Conservation (phyloP, 2,888 invertebrate genomes). For the Caenorhabditis sp. region DNA sequence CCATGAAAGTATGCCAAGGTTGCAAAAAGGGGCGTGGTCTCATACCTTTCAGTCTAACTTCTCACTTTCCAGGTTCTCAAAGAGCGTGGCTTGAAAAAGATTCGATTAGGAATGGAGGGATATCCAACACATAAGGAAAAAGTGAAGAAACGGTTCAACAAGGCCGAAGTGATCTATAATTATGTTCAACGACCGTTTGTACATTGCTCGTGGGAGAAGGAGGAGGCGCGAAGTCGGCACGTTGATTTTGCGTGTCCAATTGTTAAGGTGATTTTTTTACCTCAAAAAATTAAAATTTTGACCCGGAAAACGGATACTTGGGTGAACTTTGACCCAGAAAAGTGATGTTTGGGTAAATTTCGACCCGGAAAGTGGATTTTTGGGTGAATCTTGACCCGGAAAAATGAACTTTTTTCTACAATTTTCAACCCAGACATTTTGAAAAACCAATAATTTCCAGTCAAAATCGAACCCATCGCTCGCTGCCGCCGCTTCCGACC, state of each 20-base stretch:
- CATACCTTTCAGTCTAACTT: too few species aligned
- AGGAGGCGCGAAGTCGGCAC: constrained; percentile 96
- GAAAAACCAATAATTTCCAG: constrained; percentile 7
- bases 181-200: constrained; percentile 99
- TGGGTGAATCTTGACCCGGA: neutral
- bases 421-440: neutral
- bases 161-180: constrained; percentile 97
- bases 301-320: too few species aligned
- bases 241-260: constrained; percentile 81
- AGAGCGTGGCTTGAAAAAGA: constrained; percentile 96
- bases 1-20: too few species aligned
- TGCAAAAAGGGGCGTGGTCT: too few species aligned
- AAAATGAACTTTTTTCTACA: neutral
- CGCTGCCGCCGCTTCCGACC: constrained; percentile 72
- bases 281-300: neutral
- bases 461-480: constrained; percentile 70
- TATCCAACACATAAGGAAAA: constrained; percentile 99
- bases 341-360: neutral
- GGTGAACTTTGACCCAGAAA: neutral
- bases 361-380: too few species aligned
- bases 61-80: constrained; percentile 92
- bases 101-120: constrained; percentile 94
- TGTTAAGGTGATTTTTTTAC: constrained; percentile 57
- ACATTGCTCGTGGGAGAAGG: constrained; percentile 99
- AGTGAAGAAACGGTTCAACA: constrained; percentile 89